These are phyloP conservation scores for Catagonus wagneri DNA, from an alignment of 2,113 vertebrate species.

Conservation along the genomic window DNA sequence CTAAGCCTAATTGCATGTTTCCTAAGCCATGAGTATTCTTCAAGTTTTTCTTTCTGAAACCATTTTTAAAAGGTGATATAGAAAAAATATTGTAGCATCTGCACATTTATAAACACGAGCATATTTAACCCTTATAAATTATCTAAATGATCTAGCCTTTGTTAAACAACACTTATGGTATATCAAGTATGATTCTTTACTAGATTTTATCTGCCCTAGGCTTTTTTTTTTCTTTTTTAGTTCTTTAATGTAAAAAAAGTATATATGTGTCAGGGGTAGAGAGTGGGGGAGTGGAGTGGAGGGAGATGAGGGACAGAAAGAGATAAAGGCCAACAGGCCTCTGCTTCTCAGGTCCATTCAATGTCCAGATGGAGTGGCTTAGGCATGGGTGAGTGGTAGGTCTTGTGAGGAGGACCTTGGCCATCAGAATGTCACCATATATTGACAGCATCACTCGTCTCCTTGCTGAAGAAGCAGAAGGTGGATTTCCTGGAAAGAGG, in stretches of 20 bases:
- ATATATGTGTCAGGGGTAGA: constrained; percentile 46
- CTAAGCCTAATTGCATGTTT: not conserved
- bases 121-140: constrained; percentile 83
- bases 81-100: constrained; percentile 50
- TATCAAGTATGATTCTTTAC: constrained; percentile 37
- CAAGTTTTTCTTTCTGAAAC: constrained; percentile 64
- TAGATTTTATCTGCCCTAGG: constrained; percentile 42
- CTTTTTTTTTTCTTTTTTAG: constrained; percentile 59
- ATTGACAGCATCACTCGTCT: constrained; percentile 83
- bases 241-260: constrained; percentile 82
- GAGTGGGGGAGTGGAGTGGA: not conserved
- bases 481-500: constrained; percentile 96
- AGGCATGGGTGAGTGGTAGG: not conserved
- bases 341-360: constrained; percentile 51
- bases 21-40: constrained; percentile 18
- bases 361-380: constrained; percentile 83
- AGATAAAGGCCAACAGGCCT: constrained; percentile 41
- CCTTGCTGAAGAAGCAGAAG: constrained; percentile 89
- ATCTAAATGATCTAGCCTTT: constrained; percentile 40
- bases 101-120: constrained; percentile 72
- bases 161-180: constrained; percentile 42
- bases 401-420: not conserved
- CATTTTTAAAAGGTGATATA: constrained; percentile 32
- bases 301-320: not conserved
- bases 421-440: not conserved